Conservation (phyloP, 2,113 vertebrate genomes). For the Forbesichthys agassizii region DNA sequence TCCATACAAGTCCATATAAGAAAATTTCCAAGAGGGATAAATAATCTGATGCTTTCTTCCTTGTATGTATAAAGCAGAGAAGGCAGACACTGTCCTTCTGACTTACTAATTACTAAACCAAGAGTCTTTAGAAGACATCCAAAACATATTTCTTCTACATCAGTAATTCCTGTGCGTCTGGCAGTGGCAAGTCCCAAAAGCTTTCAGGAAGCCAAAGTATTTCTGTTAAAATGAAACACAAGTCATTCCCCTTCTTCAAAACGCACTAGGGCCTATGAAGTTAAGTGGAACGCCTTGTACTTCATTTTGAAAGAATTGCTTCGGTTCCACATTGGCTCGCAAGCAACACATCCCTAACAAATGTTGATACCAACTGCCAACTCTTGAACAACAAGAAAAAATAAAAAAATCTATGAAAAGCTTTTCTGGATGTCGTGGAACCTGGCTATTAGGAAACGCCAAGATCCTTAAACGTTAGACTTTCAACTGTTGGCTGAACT, state of each 20-base stretch:
- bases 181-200: slow-evolving; percentile 1
- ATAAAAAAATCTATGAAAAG: neutral
- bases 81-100: no score
- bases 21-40: no score
- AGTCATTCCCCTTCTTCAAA: slow-evolving; percentile 34
- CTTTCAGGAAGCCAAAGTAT: slow-evolving; percentile 26
- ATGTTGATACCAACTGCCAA: slow-evolving; percentile 39
- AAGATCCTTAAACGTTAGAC: slow-evolving; percentile 39
- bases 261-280: slow-evolving; percentile 25
- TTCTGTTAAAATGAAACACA: slow-evolving; percentile 49
- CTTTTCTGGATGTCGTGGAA: slow-evolving; percentile 33
- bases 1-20: no score
- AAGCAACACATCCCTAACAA: slow-evolving; percentile 43
- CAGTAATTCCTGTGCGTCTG: no score
- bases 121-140: no score
- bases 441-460: slow-evolving; percentile 20
- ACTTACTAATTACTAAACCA: no score
- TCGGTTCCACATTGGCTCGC: slow-evolving; percentile 43
- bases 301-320: slow-evolving; percentile 45
- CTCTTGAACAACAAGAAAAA: slow-evolving; percentile 24
- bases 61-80: no score
- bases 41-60: no score
- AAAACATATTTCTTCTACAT: no score
- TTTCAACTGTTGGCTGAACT: slow-evolving; percentile 6
- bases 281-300: slow-evolving; percentile 38